Evolutionary conservation across 2,113 vertebrate genomes (phyloP).

Genomic region (Picathartes gymnocephalus): DNA sequence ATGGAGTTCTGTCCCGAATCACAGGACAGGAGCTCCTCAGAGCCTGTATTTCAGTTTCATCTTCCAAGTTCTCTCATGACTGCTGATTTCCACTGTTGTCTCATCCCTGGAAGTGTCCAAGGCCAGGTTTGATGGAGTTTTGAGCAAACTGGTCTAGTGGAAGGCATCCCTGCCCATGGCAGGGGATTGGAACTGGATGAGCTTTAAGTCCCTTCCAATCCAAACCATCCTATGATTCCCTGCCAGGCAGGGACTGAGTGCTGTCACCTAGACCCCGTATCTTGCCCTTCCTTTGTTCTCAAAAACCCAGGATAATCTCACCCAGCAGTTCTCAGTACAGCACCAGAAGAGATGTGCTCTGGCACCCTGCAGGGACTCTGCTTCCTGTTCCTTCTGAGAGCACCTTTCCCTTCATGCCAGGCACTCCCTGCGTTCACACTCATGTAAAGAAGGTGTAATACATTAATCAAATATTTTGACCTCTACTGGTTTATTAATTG

Average conservation of each 20-base stretch:
- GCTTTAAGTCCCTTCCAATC: not conserved
- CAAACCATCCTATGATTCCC: not conserved
- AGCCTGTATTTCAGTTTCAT: not conserved
- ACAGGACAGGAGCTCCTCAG: not conserved
- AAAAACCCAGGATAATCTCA: not conserved
- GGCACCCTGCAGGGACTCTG: not conserved
- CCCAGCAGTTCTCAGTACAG: not conserved
- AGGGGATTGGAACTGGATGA: not conserved
- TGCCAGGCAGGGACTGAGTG: not conserved
- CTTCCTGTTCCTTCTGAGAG: not conserved
- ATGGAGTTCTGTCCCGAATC: not conserved
- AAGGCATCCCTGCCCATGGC: not conserved
- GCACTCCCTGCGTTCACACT: not conserved
- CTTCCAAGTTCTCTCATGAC: not conserved
- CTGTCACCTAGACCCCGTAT: not conserved
- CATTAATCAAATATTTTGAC: not conserved
- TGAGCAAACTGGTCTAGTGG: not conserved
- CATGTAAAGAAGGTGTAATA: not conserved
- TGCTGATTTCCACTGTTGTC: not conserved
- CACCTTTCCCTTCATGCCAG: not conserved
- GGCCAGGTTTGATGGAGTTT: not conserved
- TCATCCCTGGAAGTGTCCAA: not conserved
- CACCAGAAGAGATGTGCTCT: not conserved
- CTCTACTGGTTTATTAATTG: not conserved
- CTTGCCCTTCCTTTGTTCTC: not conserved